phyloP scores from a whole-genome alignment of 92 coral and sea anemone genomes.

The Palythoa heliodiscus region DNA sequence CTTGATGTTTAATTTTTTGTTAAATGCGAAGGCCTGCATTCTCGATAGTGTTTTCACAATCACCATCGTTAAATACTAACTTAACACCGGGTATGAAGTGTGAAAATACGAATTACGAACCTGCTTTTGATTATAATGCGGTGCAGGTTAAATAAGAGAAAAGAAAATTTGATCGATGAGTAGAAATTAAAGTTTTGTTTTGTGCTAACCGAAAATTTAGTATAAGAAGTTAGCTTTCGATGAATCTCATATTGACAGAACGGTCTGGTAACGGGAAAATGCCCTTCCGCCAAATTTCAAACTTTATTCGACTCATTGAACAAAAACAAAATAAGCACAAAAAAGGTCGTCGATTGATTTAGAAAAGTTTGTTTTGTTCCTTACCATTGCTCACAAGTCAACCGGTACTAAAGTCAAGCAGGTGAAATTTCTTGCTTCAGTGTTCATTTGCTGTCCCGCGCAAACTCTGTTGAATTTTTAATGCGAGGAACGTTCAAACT shows the following conservation, averaged over 20 bases:
- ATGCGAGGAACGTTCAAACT: slow-evolving; percentile 33
- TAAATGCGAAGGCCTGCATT: background rate
- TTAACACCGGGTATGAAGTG: background rate
- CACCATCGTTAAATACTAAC: background rate
- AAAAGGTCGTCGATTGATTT: slow-evolving; percentile 34
- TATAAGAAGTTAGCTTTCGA: background rate
- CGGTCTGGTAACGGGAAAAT: background rate
- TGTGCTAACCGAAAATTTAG: background rate
- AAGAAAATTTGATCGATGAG: background rate
- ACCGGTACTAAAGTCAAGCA: slow-evolving; percentile 18
- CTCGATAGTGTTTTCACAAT: background rate
- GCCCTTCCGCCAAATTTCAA: slow-evolving; percentile 44
- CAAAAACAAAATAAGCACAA: slow-evolving; percentile 37
- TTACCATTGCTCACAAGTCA: slow-evolving; percentile 36
- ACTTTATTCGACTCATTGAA: slow-evolving; percentile 37
- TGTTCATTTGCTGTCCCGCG: slow-evolving; percentile 35
- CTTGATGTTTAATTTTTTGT: background rate
- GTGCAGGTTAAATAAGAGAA: background rate
- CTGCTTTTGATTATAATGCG: background rate
- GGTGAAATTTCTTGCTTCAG: slow-evolving; percentile 38
- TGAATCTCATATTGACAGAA: background rate
- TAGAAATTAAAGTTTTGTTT: background rate
- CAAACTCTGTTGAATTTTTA: slow-evolving; percentile 30
- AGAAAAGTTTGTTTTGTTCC: slow-evolving; percentile 35
- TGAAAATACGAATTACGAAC: background rate